Evolutionary conservation across 2,888 invertebrate genomes (phyloP).

Genomic region (Tenthredo scrophulariae): DNA sequence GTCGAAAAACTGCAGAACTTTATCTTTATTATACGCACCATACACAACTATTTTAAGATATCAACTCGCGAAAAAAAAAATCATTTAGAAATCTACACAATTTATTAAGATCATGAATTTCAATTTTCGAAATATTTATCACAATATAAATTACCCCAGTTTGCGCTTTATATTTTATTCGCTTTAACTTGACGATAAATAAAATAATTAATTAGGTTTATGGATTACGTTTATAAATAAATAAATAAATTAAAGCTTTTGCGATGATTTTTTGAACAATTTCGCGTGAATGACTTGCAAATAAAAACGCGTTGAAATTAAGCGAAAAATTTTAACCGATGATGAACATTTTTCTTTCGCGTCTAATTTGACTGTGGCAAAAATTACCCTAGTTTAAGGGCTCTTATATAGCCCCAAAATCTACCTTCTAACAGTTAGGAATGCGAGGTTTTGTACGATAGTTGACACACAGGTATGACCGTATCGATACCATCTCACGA

Average conservation of each 20-base stretch:
- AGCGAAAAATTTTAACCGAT: background rate
- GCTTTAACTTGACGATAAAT: background rate
- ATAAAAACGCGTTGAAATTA: background rate
- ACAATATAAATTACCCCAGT: background rate
- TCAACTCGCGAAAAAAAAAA: background rate
- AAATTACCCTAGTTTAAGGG: background rate
- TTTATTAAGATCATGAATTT: background rate
- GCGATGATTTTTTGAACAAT: background rate
- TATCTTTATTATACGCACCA: background rate
- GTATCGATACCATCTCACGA: slow-evolving; percentile 3
- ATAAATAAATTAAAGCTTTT: background rate
- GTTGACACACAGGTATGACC: background rate
- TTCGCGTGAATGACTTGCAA: background rate
- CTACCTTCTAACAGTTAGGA: slow-evolving; percentile 5
- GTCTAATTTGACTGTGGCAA: background rate
- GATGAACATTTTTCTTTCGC: slow-evolving; percentile 2
- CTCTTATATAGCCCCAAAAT: background rate
- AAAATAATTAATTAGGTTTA: background rate
- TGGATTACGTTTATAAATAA: background rate
- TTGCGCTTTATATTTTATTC: background rate
- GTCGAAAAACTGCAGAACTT: background rate
- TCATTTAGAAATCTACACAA: background rate
- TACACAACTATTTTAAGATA: background rate
- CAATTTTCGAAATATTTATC: background rate
- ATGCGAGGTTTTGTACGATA: background rate